Percentiles rank a stretch among this genome's conserved stretches.
These are phyloP conservation scores for Cyprinodon variegatus DNA, from an alignment of 2,113 vertebrate genomes.

Conservation along the genomic window DNA sequence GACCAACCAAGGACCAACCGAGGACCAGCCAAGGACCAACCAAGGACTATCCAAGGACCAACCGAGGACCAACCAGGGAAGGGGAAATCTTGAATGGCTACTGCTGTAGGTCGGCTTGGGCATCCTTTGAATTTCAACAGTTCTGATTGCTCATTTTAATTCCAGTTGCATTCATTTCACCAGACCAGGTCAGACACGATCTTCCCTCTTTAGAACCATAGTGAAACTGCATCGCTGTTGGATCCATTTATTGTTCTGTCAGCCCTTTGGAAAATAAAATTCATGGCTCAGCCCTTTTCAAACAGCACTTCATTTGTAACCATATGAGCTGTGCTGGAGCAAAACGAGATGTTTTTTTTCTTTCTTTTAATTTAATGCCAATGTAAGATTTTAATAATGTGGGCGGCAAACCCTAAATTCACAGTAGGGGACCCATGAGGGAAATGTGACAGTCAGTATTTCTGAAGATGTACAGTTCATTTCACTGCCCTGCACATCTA, in stretches of 20 bases:
- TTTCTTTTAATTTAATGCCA: neutral
- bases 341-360: neutral
- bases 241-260: neutral
- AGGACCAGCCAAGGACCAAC: too few relatives aligned
- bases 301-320: neutral
- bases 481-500: neutral
- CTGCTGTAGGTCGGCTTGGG: too few relatives aligned
- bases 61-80: too few relatives aligned
- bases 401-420: neutral
- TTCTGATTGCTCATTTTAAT: too few relatives aligned
- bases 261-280: neutral
- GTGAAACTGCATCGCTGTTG: neutral
- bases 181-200: neutral
- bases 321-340: neutral
- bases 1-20: too few relatives aligned
- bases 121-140: too few relatives aligned
- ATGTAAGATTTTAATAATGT: neutral
- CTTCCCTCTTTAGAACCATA: neutral
- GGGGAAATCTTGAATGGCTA: too few relatives aligned
- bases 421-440: neutral
- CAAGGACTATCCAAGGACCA: too few relatives aligned
- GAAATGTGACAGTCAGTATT: neutral
- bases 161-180: neutral
- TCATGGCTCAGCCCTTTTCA: neutral
- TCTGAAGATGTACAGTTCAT: constrained; percentile 3